phyloP scores from a whole-genome alignment of 2,113 vertebrate genomes.

The Forbesichthys agassizii region DNA sequence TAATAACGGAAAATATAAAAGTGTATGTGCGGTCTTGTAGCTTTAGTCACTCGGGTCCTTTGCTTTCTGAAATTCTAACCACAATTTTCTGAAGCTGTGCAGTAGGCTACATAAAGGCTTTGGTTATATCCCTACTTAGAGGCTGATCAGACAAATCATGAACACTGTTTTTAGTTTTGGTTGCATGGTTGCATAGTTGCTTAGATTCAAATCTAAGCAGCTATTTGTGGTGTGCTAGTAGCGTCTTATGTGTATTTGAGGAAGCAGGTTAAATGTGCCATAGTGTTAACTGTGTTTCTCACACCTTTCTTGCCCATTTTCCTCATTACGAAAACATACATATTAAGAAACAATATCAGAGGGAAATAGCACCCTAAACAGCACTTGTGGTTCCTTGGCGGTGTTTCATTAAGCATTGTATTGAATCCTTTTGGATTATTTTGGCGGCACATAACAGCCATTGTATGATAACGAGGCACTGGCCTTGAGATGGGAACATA shows the following conservation, averaged over 20 bases:
- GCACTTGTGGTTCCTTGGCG: slow-evolving; percentile 27
- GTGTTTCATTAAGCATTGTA: slow-evolving; percentile 36
- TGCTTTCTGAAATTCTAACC: too few species aligned
- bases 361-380: slow-evolving; percentile 6
- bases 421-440: slow-evolving; percentile 45
- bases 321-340: too few species aligned
- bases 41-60: background rate
- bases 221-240: too few species aligned
- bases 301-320: too few species aligned
- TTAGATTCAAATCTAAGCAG: too few species aligned
- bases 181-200: background rate
- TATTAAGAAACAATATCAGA: background rate
- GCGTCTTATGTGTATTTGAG: too few species aligned
- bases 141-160: background rate
- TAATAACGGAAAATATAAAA: slow-evolving; percentile 19
- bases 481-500: slow-evolving; percentile 56
- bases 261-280: too few species aligned
- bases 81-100: background rate
- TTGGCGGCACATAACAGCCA: slow-evolving; percentile 42
- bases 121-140: background rate
- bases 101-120: background rate
- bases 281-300: too few species aligned
- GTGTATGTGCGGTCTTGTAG: slow-evolving; percentile 6
- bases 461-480: slow-evolving; percentile 52
- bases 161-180: background rate